Base-by-base conservation (phyloP, 2,797 vertebrate genomes). In the Gadopsis marmoratus region DNA sequence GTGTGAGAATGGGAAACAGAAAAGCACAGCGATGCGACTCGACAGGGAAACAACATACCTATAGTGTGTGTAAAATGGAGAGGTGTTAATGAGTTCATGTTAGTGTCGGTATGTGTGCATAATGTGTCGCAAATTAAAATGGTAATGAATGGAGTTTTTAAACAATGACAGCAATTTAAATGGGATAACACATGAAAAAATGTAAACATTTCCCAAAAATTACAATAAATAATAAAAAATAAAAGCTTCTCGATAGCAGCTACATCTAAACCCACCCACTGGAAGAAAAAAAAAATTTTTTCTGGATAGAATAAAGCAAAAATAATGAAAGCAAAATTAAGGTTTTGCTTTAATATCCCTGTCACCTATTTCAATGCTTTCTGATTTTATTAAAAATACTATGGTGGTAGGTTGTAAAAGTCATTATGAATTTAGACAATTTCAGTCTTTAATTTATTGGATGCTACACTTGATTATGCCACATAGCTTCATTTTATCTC, bases 1-100 rank as follows among this genome's bases (percentile, higher is more conserved):
- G 92, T 91, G 84, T 92, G 94, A 94, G 86, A 88, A 94, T 93
- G 92, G 89, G 84, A 87, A 94, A 94, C 89, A 88, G 78, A 93
- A 95, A 94, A 89, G 91, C 90, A 93, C 82, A 90, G 90, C 84
- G 61, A 91, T 91, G 91, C 74, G 66, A 90, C 87, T 86, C 35
- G 77, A 92, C 76, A 88, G 84, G 82, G 87, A 91, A 86, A 90
- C 83, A 89, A 93, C 91, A 92, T 77, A 92, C 84, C 82, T 89
- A 87, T 64, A 74, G 81, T 43, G 23, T 75, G 84, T 85, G 87
- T 86, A 77, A 75, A 88, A 94, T 93, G 94, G 79, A 83, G 87
- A 81, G 74, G 84, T 84, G 92, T 89, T 90, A 92, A 93, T 90
- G 94, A 56, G 61, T 63, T 26, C 39, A 73, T 84, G 79, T 93